A percentile compares a stretch with the other conserved stretches of the same genome.
Conservation (phyloP, 2,797 vertebrate genomes). For the Anisognathus igniventris region DNA sequence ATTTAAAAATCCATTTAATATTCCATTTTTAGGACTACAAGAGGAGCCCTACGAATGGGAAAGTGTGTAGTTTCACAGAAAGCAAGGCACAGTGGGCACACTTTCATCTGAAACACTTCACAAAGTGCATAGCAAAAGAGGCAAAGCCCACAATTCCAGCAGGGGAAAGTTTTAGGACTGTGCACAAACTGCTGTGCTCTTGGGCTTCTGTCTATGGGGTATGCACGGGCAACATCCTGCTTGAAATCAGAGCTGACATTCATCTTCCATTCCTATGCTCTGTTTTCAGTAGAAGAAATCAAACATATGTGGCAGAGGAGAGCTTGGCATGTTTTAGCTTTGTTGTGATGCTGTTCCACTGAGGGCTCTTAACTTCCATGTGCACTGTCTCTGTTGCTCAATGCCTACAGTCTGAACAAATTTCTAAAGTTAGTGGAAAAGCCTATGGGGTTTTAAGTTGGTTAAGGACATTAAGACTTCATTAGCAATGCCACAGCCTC, state of each 20-base stretch:
- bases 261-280: neutral
- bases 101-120: neutral
- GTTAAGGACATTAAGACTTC: neutral
- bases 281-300: neutral
- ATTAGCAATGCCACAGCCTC: neutral
- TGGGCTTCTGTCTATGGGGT: neutral
- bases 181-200: neutral
- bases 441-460: neutral
- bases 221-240: neutral
- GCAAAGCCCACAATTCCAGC: neutral
- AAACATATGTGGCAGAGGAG: neutral
- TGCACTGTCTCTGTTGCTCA: neutral
- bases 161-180: neutral
- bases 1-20: neutral
- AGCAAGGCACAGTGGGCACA: neutral
- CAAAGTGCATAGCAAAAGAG: neutral
- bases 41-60: neutral
- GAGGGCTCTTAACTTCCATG: neutral
- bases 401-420: neutral
- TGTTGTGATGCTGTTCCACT: neutral
- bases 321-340: neutral
- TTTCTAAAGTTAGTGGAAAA: neutral
- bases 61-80: neutral
- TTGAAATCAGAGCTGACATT: neutral
- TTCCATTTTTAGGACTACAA: neutral